These are phyloP conservation scores for Etheostoma perlongum DNA, from an alignment of 2,797 vertebrate genomes.

Conservation along the genomic window DNA sequence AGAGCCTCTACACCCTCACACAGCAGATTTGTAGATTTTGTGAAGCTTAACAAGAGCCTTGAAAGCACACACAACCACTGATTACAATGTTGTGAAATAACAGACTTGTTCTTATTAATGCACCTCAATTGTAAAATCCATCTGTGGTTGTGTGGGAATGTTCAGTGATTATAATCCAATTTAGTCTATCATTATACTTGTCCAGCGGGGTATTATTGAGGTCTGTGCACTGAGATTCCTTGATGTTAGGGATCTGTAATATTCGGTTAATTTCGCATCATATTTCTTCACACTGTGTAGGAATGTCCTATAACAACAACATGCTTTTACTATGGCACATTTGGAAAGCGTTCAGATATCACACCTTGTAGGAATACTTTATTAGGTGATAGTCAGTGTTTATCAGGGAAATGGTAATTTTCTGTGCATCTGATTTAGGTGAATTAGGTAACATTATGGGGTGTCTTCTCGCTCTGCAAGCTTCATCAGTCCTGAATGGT, in stretches of 20 bases:
- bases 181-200: slow-evolving; percentile 42
- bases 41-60: slow-evolving; percentile 51
- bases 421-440: slow-evolving; percentile 41
- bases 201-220: slow-evolving; percentile 28
- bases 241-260: slow-evolving; percentile 27
- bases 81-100: slow-evolving; percentile 41
- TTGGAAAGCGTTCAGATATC: slow-evolving; percentile 10
- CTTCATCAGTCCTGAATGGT: slow-evolving; percentile 44
- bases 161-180: slow-evolving; percentile 58
- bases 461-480: slow-evolving; percentile 20
- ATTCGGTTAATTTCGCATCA: slow-evolving; percentile 31
- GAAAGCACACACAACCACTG: slow-evolving; percentile 31
- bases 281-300: slow-evolving; percentile 22
- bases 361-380: slow-evolving; percentile 16
- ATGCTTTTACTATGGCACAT: slow-evolving; percentile 1
- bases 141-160: slow-evolving; percentile 49
- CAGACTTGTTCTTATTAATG: slow-evolving; percentile 47
- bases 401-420: slow-evolving; percentile 36
- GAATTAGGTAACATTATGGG: slow-evolving; percentile 34
- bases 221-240: slow-evolving; percentile 24
- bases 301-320: slow-evolving; percentile 23
- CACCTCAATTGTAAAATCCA: slow-evolving; percentile 39
- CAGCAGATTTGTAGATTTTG: slow-evolving; percentile 46
- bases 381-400: slow-evolving; percentile 24
- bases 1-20: slow-evolving; percentile 35